Percentiles rank a stretch among this genome's conserved stretches.
Conservation (phyloP, 2,797 vertebrate genomes). For the Botia almorhae region DNA sequence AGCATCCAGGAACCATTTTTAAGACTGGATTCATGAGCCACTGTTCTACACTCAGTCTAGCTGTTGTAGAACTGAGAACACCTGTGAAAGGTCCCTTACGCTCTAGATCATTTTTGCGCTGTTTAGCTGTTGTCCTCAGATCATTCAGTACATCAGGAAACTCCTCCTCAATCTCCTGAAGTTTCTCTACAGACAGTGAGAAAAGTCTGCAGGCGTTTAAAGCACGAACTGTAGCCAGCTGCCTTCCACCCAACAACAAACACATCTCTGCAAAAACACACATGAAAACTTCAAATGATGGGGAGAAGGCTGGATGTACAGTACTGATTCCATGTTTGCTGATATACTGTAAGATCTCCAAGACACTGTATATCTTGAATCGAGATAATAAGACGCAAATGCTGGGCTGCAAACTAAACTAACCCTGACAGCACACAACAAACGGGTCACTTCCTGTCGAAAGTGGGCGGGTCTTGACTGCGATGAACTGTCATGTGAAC, state of each 20-base stretch:
- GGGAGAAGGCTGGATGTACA: too few species aligned
- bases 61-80: background rate
- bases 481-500: too few species aligned
- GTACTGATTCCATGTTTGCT: background rate
- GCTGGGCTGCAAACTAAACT: too few species aligned
- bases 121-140: background rate
- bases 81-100: background rate
- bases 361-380: too few species aligned
- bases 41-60: background rate
- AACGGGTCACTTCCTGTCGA: too few species aligned
- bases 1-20: too few species aligned
- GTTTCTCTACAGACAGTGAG: background rate
- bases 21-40: too few species aligned
- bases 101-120: background rate
- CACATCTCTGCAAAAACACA: conserved; percentile 16
- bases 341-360: background rate
- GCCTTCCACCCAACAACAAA: background rate
- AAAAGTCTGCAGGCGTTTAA: conserved; percentile 8
- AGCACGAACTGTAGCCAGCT: background rate
- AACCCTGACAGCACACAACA: too few species aligned
- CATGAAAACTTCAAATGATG: background rate
- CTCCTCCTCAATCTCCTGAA: conserved; percentile 9
- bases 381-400: too few species aligned
- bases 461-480: too few species aligned
- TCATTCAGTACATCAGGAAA: background rate